Evolutionary conservation across 2,888 invertebrate genomes (phyloP).

Genomic region (Gari tellinella): DNA sequence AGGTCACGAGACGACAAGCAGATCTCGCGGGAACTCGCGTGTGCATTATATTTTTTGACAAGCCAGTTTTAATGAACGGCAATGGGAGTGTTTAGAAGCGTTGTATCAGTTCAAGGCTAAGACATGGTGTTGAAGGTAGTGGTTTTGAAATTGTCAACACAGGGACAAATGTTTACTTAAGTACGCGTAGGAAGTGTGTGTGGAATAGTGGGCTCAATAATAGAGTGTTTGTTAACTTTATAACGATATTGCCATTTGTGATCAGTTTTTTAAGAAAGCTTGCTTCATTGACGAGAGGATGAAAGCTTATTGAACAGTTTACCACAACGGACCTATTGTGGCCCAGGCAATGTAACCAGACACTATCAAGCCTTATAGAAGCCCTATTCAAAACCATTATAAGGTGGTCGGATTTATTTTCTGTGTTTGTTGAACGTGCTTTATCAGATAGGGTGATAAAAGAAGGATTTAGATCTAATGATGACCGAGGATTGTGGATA

Average conservation of each 20-base stretch:
- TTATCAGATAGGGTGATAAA: conserved; percentile 1
- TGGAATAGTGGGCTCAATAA: no score
- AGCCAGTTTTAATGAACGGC: conserved; percentile 30
- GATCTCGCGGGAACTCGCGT: conserved; percentile 41
- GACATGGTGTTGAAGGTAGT: no score
- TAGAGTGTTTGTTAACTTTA: no score
- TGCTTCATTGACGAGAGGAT: no score
- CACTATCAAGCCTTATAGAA: background rate
- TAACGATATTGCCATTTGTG: no score
- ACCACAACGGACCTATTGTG: background rate
- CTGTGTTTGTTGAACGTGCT: conserved; percentile 36
- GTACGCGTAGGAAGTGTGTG: no score
- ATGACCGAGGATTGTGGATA: no score
- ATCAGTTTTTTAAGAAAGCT: no score
- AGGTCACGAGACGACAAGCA: conserved; percentile 41
- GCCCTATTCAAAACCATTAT: background rate
- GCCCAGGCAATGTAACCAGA: background rate
- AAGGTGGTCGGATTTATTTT: conserved; percentile 25
- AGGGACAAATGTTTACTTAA: no score
- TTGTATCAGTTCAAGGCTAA: background rate
- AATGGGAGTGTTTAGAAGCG: conserved; percentile 4
- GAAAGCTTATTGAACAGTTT: no score
- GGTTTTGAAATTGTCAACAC: no score
- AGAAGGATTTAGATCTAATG: no score
- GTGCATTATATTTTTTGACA: conserved; percentile 25